Conservation (phyloP, 2,888 invertebrate genomes). For the Nebria salina region DNA sequence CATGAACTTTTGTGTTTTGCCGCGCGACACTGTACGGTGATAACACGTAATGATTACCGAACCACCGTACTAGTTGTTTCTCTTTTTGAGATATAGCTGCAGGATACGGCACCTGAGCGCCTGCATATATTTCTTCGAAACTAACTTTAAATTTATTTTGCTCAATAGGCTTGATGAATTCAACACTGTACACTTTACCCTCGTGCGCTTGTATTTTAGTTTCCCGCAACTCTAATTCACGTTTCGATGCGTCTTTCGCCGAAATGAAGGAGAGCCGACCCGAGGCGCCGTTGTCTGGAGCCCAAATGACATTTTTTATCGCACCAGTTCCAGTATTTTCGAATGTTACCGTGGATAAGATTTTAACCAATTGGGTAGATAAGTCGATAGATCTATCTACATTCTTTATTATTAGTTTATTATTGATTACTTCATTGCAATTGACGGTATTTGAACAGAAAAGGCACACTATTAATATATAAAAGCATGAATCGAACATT, state of each 20-base stretch:
- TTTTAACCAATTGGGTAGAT: conserved; percentile 88
- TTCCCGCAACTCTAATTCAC: conserved; percentile 64
- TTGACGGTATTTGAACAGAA: conserved; percentile 26
- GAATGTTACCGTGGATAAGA: conserved; percentile 79
- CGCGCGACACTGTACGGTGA: conserved; percentile 82
- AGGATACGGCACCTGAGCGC: conserved; percentile 85
- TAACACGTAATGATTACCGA: conserved; percentile 84
- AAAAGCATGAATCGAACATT: conserved; percentile 26
- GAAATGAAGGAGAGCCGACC: conserved; percentile 79
- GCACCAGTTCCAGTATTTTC: conserved; percentile 83
- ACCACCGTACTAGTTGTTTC: conserved; percentile 90
- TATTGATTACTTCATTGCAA: conserved; percentile 62
- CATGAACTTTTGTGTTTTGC: conserved; percentile 82
- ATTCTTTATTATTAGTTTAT: conserved; percentile 76
- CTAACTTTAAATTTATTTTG: conserved; percentile 61
- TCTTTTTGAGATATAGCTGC: conserved; percentile 90
- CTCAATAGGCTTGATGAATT: conserved; percentile 56
- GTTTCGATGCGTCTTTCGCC: conserved; percentile 71
- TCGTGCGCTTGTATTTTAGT: conserved; percentile 65
- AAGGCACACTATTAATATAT: conserved; percentile 25
- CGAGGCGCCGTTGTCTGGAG: conserved; percentile 72
- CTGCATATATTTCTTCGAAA: conserved; percentile 79
- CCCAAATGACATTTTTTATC: conserved; percentile 75
- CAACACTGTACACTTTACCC: conserved; percentile 57
- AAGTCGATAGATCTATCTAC: conserved; percentile 89